phyloP scores from a whole-genome alignment of 2,888 invertebrate genomes.

The Antheraea yamamai region DNA sequence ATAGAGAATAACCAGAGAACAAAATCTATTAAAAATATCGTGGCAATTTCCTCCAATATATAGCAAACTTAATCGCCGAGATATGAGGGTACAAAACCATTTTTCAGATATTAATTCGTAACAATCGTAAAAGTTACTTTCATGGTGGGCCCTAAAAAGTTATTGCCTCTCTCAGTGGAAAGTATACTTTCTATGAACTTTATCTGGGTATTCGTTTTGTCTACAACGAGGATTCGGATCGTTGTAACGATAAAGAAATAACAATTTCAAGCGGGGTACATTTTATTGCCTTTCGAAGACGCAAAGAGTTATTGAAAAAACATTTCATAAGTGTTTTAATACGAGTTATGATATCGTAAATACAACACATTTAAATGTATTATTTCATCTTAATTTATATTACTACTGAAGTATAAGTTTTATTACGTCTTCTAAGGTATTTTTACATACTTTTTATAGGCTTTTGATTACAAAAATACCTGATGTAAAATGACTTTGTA shows the following conservation, averaged over 20 bases:
- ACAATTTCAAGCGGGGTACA: slow-evolving; percentile 50
- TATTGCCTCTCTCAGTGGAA: slow-evolving; percentile 62
- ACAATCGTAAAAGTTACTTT: slow-evolving; percentile 79
- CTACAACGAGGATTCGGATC: slow-evolving; percentile 58
- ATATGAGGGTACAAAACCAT: slow-evolving; percentile 69
- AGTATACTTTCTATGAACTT: slow-evolving; percentile 69
- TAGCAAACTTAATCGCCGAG: slow-evolving; percentile 59
- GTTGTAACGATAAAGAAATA: slow-evolving; percentile 64
- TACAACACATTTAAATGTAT: not conserved
- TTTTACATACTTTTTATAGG: too few species aligned
- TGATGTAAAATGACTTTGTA: too few species aligned
- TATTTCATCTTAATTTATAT: not conserved
- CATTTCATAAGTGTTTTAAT: slow-evolving; percentile 12
- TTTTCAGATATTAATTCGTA: slow-evolving; percentile 79
- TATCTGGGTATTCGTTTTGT: slow-evolving; percentile 63
- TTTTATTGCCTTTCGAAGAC: slow-evolving; percentile 49
- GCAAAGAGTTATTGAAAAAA: slow-evolving; percentile 21
- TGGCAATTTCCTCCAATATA: slow-evolving; percentile 51
- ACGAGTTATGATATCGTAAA: slow-evolving; percentile 13
- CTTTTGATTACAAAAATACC: too few species aligned
- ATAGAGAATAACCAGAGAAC: slow-evolving; percentile 19
- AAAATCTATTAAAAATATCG: slow-evolving; percentile 46
- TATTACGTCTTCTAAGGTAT: not conserved
- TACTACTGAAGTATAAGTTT: not conserved
- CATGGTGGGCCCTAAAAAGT: slow-evolving; percentile 74